phyloP scores from a whole-genome alignment of 2,113 vertebrate species.

The Ceratotherium simum region DNA sequence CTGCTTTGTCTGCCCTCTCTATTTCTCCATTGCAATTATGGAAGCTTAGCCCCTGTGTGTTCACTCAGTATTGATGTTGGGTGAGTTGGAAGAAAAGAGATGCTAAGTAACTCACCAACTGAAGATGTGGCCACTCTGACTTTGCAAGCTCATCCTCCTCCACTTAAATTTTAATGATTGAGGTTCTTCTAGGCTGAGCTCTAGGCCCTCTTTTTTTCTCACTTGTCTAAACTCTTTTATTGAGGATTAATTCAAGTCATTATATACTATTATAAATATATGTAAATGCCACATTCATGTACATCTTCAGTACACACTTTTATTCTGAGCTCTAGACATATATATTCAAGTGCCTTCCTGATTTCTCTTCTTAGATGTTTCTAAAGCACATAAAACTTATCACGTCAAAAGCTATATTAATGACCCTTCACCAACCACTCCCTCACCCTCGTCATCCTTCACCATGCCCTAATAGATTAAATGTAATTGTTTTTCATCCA shows the following conservation, averaged over 20 bases:
- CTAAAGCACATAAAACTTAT: background rate
- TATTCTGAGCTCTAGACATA: background rate
- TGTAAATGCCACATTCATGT: background rate
- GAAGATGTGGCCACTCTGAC: background rate
- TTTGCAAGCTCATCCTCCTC: background rate
- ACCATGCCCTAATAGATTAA: background rate
- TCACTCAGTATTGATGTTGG: background rate
- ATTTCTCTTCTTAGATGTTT: background rate
- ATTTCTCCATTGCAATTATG: background rate
- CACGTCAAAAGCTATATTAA: background rate
- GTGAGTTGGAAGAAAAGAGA: background rate
- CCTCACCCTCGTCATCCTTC: background rate
- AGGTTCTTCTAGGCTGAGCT: background rate
- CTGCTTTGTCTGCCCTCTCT: background rate
- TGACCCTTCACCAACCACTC: background rate
- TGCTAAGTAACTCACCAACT: background rate
- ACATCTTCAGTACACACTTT: background rate
- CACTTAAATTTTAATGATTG: background rate
- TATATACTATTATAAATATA: background rate
- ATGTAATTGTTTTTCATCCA: too few relatives aligned
- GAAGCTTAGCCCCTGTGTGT: background rate
- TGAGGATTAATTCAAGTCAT: background rate
- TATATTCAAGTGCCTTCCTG: background rate
- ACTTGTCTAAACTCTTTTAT: background rate
- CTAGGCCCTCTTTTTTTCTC: background rate